Percentiles rank a stretch among this genome's conserved stretches.
Conservation (phyloP, 2,113 vertebrate genomes). For the Rana temporaria region DNA sequence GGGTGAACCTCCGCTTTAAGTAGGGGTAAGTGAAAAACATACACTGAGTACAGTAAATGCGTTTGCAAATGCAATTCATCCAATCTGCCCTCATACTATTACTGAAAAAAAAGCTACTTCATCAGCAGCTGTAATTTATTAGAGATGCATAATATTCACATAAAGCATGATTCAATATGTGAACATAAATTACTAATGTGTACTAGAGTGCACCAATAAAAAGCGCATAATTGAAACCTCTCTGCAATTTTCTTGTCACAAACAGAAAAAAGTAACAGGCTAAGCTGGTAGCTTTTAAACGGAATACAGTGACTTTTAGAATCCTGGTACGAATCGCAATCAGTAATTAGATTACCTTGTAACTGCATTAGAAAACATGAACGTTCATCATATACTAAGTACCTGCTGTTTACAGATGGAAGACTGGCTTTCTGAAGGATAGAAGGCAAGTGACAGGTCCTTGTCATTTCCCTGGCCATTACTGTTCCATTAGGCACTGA, state of each 20-base stretch:
- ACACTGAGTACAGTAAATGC: neutral
- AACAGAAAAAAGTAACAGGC: neutral
- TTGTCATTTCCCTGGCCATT: too few relatives aligned
- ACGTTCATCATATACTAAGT: too few relatives aligned
- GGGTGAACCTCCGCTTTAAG: too few relatives aligned
- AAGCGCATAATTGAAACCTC: constrained; percentile 35
- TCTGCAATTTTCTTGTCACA: constrained; percentile 18
- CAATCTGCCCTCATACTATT: neutral
- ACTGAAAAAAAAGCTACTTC: neutral
- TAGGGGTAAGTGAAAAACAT: too few relatives aligned
- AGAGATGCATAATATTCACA: constrained; percentile 19
- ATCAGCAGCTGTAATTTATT: constrained; percentile 11
- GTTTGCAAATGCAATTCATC: neutral
- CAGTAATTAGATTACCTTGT: neutral
- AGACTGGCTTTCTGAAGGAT: too few relatives aligned
- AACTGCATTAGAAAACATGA: neutral
- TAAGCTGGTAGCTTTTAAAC: neutral
- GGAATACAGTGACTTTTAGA: neutral
- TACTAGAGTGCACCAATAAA: constrained; percentile 4
- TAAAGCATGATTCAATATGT: constrained; percentile 31
- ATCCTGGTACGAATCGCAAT: neutral
- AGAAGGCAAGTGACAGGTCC: too few relatives aligned
- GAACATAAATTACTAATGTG: constrained; percentile 35
- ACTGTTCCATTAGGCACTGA: neutral
- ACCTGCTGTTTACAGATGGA: too few relatives aligned